These are phyloP conservation scores for Incurvaria masculella DNA, from an alignment of 2,888 invertebrate species.

Conservation along the genomic window DNA sequence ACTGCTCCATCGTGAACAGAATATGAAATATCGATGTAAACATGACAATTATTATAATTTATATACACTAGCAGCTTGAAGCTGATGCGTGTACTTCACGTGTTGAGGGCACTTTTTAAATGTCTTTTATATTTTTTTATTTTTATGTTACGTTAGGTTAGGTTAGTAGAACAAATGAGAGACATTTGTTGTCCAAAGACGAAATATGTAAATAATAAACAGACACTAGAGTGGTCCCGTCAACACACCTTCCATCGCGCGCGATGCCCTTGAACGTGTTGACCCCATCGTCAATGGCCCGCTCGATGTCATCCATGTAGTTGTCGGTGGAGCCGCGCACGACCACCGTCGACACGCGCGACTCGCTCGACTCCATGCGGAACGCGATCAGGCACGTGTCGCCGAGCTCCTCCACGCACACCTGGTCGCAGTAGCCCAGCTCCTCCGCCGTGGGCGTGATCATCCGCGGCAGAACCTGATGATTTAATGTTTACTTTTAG, in stretches of 20 bases:
- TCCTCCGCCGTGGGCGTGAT: conserved; percentile 85
- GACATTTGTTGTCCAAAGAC: no score
- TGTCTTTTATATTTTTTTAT: no score
- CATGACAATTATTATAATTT: no score
- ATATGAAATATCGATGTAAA: background rate
- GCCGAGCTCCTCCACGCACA: conserved; percentile 90
- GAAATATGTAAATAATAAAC: background rate
- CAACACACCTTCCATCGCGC: conserved; percentile 61
- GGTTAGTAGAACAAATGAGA: no score
- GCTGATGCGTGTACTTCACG: no score
- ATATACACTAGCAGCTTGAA: no score
- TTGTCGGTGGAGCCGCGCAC: conserved; percentile 96
- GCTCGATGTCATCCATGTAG: conserved; percentile 98
- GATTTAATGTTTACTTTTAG: no score
- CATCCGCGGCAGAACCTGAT: conserved; percentile 61
- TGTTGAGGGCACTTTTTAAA: no score
- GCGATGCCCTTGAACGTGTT: conserved; percentile 95
- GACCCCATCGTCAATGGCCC: conserved; percentile 97
- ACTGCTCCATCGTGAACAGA: background rate
- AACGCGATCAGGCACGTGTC: conserved; percentile 95
- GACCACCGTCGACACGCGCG: conserved; percentile 89
- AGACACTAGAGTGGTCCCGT: background rate
- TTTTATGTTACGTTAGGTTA: no score
- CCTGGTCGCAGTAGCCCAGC: conserved; percentile 86
- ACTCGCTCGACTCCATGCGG: conserved; percentile 77